Base-by-base conservation (phyloP, 1,140 invertebrate genomes). In the Cyclargus thomasi region DNA sequence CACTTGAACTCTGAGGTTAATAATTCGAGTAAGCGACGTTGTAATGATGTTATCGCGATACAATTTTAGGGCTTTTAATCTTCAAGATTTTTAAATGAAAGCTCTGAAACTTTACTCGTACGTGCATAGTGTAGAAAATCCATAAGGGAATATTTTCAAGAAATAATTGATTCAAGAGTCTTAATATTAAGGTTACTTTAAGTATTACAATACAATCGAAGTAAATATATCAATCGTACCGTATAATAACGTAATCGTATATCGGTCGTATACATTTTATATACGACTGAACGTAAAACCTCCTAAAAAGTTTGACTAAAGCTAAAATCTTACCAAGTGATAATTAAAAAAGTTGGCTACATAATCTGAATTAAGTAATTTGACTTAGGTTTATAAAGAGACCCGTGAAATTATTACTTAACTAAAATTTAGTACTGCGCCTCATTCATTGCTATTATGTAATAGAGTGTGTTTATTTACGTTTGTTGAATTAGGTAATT, bases 1-100 rank as follows among this genome's bases (percentile, higher is more conserved):
- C 71, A 77, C 71, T 75, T 59, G 55, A 59, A 59, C 55, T 59
- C 55, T 22, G 10, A 17, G 55, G 55, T 59, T 59, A 59, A 20
- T 59, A 20, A 59, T 59, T 59, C 18, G 18, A 59, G 1, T 21
- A 20, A 17, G 53, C n/a, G 18, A 18, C 18, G 55, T 18, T 59
- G 17, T 59, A 20, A 20, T 59, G 21, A 21, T 6, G 18, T 11
- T 18, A 59, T 59, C n/a, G 7, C 6, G 53, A 55, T 16, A 53
- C 47, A 53, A 53, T 55, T 55, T 55, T 8, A 18, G 3, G 16
- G 0, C 0, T 47, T 47, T 47, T 8, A 47, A 35, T 35, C 3
- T 35, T 35, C n/a, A n/a, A n/a, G n/a, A 35, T 8, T 35, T 47
- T 47, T 47, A 16, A 47, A 47, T n/a, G n/a, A 8, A 47, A 16